A percentile compares a stretch with the other conserved stretches of the same genome.
Evolutionary conservation across 2,797 vertebrate genomes (phyloP).

Genomic region (Lepilemur septentrionalis): DNA sequence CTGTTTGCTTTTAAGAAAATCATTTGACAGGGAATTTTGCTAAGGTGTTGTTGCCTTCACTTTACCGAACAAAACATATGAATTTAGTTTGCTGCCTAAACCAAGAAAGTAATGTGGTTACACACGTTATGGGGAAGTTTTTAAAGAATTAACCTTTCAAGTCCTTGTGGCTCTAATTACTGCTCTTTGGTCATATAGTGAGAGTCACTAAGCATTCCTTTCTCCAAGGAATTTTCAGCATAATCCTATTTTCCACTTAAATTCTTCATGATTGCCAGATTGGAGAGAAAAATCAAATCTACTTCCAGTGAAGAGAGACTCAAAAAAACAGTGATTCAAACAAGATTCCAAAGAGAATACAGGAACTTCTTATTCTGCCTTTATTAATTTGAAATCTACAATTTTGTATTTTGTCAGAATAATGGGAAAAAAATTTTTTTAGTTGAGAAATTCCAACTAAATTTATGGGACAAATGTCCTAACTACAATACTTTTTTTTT

Average conservation of each 20-base stretch:
- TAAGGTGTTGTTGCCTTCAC: conserved; percentile 25
- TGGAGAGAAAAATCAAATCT: conserved; percentile 59
- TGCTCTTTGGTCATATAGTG: not conserved
- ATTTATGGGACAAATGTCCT: not conserved
- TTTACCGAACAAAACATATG: not conserved
- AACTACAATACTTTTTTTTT: not conserved
- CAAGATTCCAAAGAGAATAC: conserved; percentile 32
- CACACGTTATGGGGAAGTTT: conserved; percentile 18
- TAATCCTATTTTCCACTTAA: conserved; percentile 63
- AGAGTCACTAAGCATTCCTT: conserved; percentile 52
- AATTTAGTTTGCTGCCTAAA: conserved; percentile 51
- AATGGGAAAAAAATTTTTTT: not conserved
- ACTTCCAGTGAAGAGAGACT: conserved; percentile 52
- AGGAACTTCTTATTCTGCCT: not conserved
- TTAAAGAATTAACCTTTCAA: conserved; percentile 57
- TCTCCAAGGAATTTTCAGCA: conserved; percentile 57
- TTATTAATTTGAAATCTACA: conserved; percentile 37
- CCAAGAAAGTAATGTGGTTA: conserved; percentile 4
- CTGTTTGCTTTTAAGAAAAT: conserved; percentile 41
- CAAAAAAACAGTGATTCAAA: conserved; percentile 39
- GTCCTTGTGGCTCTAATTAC: conserved; percentile 41
- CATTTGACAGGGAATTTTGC: conserved; percentile 26
- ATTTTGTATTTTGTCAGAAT: conserved; percentile 39
- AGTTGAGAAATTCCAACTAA: not conserved
- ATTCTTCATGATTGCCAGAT: conserved; percentile 54